phyloP scores from a whole-genome alignment of 2,113 vertebrate genomes.

The Hyperopisus bebe region DNA sequence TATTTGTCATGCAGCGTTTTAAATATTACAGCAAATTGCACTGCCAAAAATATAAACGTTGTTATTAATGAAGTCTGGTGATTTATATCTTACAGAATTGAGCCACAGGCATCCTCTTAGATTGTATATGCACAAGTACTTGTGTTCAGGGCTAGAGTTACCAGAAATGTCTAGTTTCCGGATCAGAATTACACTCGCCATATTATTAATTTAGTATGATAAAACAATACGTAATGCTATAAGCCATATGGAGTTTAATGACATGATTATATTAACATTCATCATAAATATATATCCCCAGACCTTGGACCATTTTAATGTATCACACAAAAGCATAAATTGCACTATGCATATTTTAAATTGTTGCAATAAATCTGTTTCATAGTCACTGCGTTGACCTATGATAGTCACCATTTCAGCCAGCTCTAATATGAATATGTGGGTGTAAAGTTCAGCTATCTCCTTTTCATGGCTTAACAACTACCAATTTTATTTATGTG shows the following conservation, averaged over 20 bases:
- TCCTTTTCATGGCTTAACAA: not conserved
- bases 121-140: not conserved
- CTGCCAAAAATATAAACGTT: not conserved
- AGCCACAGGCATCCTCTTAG: not conserved
- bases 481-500: not conserved
- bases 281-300: not conserved
- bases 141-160: not conserved
- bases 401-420: constrained; percentile 31
- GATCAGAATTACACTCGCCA: not conserved
- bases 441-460: not conserved
- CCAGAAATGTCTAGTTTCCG: not conserved
- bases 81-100: not conserved
- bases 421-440: constrained; percentile 6
- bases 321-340: not conserved
- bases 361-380: not conserved
- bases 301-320: not conserved
- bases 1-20: not conserved
- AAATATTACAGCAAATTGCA: not conserved
- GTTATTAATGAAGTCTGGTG: not conserved
- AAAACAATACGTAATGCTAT: not conserved
- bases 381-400: not conserved
- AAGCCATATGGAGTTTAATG: not conserved
- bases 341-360: not conserved
- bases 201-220: not conserved
- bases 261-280: not conserved